These are phyloP conservation scores for Dendrocopos noguchii DNA, from an alignment of 2,113 vertebrate species.

Conservation along the genomic window DNA sequence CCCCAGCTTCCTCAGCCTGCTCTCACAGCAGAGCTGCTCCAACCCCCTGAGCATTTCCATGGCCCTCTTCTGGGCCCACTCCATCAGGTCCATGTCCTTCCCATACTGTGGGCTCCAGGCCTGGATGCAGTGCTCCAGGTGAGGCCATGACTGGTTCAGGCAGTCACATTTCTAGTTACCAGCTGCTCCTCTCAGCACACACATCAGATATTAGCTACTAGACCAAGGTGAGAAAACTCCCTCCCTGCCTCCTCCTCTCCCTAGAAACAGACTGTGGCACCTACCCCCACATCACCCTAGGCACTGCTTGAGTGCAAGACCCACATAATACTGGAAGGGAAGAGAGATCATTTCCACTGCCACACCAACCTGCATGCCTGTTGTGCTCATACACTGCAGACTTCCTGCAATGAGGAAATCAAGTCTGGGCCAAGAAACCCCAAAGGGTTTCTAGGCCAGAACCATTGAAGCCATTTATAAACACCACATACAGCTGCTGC, in stretches of 20 bases:
- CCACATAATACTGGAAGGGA: background rate
- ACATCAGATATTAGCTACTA: background rate
- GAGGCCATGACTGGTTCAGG: background rate
- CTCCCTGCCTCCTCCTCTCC: background rate
- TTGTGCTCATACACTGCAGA: fast-evolving
- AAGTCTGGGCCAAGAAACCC: background rate
- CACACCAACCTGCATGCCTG: fast-evolving
- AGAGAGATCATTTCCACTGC: background rate
- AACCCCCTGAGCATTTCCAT: too few relatives aligned
- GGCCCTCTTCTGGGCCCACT: too few relatives aligned
- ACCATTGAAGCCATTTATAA: background rate
- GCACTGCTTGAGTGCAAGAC: background rate
- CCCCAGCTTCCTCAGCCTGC: too few relatives aligned
- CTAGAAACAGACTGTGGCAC: background rate
- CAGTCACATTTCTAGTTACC: background rate
- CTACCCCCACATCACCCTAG: background rate
- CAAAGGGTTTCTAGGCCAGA: background rate
- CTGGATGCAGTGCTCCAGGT: too few relatives aligned
- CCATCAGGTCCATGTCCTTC: too few relatives aligned
- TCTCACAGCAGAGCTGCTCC: too few relatives aligned
- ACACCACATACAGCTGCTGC: background rate
- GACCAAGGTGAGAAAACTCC: background rate
- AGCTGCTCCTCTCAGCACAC: background rate
- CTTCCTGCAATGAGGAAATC: background rate
- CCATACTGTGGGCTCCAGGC: too few relatives aligned